These are phyloP conservation scores for Leptinotarsa tumamoca DNA, from an alignment of 2,888 invertebrate species.

Conservation along the genomic window DNA sequence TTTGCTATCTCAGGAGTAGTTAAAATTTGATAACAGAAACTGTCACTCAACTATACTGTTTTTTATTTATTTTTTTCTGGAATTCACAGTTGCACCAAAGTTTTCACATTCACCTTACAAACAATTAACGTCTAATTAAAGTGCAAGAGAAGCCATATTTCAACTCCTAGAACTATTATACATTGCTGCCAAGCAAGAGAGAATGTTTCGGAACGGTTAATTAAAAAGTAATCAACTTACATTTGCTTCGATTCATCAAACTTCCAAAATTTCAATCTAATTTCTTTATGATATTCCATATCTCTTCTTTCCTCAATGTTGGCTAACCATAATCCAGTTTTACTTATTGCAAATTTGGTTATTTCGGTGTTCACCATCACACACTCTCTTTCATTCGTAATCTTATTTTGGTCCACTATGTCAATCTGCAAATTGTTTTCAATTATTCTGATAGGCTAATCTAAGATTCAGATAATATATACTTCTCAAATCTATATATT, in stretches of 20 bases:
- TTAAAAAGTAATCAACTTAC: constrained; percentile 64
- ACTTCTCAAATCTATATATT: too few relatives aligned
- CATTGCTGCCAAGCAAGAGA: too few relatives aligned
- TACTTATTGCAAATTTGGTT: constrained; percentile 75
- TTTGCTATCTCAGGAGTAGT: too few relatives aligned
- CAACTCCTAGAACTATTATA: too few relatives aligned
- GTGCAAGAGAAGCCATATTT: too few relatives aligned
- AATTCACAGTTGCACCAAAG: too few relatives aligned
- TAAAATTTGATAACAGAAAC: too few relatives aligned
- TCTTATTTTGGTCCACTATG: constrained; percentile 77
- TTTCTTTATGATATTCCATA: constrained; percentile 69
- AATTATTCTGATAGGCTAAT: neutral
- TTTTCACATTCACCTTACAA: too few relatives aligned
- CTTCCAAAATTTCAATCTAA: constrained; percentile 82
- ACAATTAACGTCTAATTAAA: too few relatives aligned
- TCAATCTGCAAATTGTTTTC: constrained; percentile 71
- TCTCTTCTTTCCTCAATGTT: constrained; percentile 77
- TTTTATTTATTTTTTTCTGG: too few relatives aligned
- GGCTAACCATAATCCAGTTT: constrained; percentile 79
- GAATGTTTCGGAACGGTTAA: neutral
- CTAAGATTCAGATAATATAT: too few relatives aligned
- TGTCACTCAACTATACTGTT: too few relatives aligned
- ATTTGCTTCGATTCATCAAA: constrained; percentile 72
- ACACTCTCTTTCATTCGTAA: constrained; percentile 73
- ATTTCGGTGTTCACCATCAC: constrained; percentile 76